These are phyloP conservation scores for Chalcis sispes DNA, from an alignment of 2,888 invertebrate genomes.

Conservation along the genomic window DNA sequence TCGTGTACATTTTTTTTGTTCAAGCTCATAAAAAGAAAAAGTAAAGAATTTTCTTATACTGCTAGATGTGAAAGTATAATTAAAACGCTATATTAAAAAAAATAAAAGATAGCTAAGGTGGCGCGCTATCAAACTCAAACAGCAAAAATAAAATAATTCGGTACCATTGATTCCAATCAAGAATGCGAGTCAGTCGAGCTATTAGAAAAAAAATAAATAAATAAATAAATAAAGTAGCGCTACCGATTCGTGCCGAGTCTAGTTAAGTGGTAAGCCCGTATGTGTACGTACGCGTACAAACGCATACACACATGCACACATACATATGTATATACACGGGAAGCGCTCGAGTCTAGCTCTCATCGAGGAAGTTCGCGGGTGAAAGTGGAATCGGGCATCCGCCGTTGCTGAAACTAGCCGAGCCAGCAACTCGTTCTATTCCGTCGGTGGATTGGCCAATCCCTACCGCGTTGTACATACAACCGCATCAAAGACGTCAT, in stretches of 20 bases:
- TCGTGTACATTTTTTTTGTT: too few species aligned
- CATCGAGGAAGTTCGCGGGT: constrained; percentile 23
- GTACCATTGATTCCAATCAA: too few species aligned
- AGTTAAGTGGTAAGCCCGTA: background rate
- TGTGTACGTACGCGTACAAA: background rate
- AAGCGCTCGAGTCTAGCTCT: constrained; percentile 25
- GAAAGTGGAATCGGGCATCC: constrained; percentile 54
- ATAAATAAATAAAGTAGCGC: too few species aligned
- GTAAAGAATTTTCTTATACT: too few species aligned
- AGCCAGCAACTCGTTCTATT: constrained; percentile 22
- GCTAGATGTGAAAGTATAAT: too few species aligned
- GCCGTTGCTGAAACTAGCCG: background rate
- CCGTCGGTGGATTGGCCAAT: constrained; percentile 22
- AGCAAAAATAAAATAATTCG: too few species aligned
- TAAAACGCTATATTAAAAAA: too few species aligned
- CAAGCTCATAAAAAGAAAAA: too few species aligned
- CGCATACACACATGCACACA: background rate
- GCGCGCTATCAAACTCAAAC: too few species aligned
- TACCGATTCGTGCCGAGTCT: background rate
- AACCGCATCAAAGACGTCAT: constrained; percentile 10
- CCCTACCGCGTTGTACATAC: background rate
- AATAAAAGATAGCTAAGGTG: too few species aligned
- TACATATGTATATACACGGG: background rate
- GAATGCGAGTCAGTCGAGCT: too few species aligned
- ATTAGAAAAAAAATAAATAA: too few species aligned